Evolutionary conservation across 1,140 invertebrate genomes (phyloP).

Genomic region (Trichoplusia ni): DNA sequence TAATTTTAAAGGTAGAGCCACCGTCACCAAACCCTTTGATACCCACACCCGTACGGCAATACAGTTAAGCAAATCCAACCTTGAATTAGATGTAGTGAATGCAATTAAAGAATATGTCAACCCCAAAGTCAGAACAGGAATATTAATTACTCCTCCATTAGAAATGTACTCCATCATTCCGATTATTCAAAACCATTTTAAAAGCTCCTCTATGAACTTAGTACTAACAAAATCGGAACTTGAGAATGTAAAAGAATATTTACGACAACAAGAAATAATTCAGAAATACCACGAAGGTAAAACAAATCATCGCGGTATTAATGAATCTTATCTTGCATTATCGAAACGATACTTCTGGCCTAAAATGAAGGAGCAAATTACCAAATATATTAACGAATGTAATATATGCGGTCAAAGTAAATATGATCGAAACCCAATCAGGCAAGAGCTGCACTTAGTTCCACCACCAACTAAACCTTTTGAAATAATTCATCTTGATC

Average conservation of each 20-base stretch:
- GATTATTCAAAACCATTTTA: conserved; percentile 28
- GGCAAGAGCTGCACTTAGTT: conserved; percentile 24
- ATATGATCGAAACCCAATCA: conserved; percentile 32
- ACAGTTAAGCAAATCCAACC: conserved; percentile 27
- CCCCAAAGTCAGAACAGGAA: conserved; percentile 30
- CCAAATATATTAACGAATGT: conserved; percentile 30
- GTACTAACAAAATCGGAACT: conserved; percentile 17
- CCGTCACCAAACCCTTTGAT: conserved; percentile 31
- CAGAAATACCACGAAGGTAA: conserved; percentile 37
- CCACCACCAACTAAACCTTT: conserved; percentile 30
- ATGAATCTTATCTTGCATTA: conserved; percentile 25
- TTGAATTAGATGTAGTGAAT: conserved; percentile 24
- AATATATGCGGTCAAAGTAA: conserved; percentile 29
- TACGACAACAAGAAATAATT: conserved; percentile 34
- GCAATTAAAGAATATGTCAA: conserved; percentile 32
- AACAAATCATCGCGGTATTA: conserved; percentile 37
- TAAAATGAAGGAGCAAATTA: conserved; percentile 32
- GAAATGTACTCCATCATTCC: conserved; percentile 29
- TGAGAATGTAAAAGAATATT: conserved; percentile 29
- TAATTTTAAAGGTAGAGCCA: conserved; percentile 19
- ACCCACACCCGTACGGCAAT: conserved; percentile 19
- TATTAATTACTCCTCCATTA: conserved; percentile 16
- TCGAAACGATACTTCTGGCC: conserved; percentile 34
- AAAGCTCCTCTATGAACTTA: conserved; percentile 33
- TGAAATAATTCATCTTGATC: conserved; percentile 27